A percentile compares a stretch with the other conserved stretches of the same genome.
phyloP scores from a whole-genome alignment of 1,140 invertebrate species.

The Lepidurus packardi region DNA sequence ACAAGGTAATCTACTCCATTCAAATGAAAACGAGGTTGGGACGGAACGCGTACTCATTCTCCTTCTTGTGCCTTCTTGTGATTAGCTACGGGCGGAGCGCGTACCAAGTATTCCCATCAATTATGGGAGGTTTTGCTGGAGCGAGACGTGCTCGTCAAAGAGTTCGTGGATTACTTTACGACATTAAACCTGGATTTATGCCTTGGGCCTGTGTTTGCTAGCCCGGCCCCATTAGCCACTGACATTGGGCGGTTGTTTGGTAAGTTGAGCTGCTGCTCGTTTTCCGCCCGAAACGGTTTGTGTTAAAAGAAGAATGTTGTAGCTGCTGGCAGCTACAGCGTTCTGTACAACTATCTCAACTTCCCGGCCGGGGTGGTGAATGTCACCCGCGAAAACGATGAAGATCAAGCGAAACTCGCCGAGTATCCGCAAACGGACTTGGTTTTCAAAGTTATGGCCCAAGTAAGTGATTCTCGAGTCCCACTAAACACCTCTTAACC shows the following conservation, averaged over 20 bases:
- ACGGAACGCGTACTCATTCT: background rate
- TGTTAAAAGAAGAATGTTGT: background rate
- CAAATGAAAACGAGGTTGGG: slow-evolving; percentile 12
- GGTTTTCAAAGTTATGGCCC: slow-evolving; percentile 39
- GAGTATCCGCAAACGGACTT: slow-evolving; percentile 39
- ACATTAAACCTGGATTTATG: slow-evolving; percentile 32
- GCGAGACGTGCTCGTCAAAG: slow-evolving; percentile 24
- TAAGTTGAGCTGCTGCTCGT: slow-evolving; percentile 24
- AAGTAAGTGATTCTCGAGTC: slow-evolving; percentile 36
- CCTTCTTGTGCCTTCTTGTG: slow-evolving; percentile 9
- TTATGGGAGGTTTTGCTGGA: slow-evolving; percentile 29
- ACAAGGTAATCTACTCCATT: background rate
- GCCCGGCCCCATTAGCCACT: slow-evolving; percentile 30
- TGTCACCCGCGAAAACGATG: slow-evolving; percentile 41
- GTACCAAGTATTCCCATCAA: slow-evolving; percentile 27
- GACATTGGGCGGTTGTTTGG: slow-evolving; percentile 28
- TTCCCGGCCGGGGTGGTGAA: slow-evolving; percentile 44
- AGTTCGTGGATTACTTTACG: slow-evolving; percentile 23
- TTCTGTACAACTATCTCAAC: slow-evolving; percentile 42
- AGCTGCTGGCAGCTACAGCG: slow-evolving; percentile 39
- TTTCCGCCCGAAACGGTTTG: background rate
- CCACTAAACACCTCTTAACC: background rate
- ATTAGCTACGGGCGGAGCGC: slow-evolving; percentile 29
- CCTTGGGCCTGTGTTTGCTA: slow-evolving; percentile 31
- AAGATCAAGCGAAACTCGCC: slow-evolving; percentile 40